phyloP scores from a whole-genome alignment of 2,888 invertebrate genomes.

The Proisotoma minuta region DNA sequence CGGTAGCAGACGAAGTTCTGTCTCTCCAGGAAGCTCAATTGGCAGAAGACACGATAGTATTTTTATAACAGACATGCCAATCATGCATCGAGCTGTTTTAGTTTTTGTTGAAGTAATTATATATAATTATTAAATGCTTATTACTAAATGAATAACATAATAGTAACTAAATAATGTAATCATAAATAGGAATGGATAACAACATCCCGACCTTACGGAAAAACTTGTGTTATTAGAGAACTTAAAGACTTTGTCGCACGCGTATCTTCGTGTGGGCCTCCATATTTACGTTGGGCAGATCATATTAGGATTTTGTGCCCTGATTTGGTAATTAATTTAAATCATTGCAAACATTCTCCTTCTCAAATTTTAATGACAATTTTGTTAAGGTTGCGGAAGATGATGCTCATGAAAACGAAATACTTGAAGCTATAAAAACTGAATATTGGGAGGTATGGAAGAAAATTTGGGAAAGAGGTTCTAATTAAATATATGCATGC shows the following conservation, averaged over 20 bases:
- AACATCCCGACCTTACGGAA: slow-evolving; percentile 44
- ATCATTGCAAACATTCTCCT: background rate
- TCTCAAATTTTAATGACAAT: background rate
- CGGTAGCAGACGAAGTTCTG: slow-evolving; percentile 50
- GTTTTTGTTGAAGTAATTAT: slow-evolving; percentile 51
- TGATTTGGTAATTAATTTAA: slow-evolving; percentile 49
- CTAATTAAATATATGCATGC: background rate
- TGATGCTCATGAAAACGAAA: slow-evolving; percentile 52
- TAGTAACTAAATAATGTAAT: too few relatives aligned
- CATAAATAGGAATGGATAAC: slow-evolving; percentile 47
- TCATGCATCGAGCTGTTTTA: slow-evolving; percentile 51
- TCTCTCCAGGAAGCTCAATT: slow-evolving; percentile 50
- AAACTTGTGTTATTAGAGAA: slow-evolving; percentile 52
- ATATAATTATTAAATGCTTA: background rate
- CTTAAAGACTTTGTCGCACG: slow-evolving; percentile 56
- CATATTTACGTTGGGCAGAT: slow-evolving; percentile 55
- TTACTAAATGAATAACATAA: too few relatives aligned
- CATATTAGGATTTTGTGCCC: slow-evolving; percentile 51
- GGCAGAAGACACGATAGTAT: slow-evolving; percentile 51
- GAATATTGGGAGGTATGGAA: slow-evolving; percentile 54
- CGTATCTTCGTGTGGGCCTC: slow-evolving; percentile 55
- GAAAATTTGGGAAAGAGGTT: background rate
- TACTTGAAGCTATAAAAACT: slow-evolving; percentile 52
- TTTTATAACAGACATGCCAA: slow-evolving; percentile 50
- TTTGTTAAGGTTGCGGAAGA: slow-evolving; percentile 51